These are phyloP conservation scores for Diadromus collaris DNA, from an alignment of 2,888 invertebrate species.

Conservation along the genomic window DNA sequence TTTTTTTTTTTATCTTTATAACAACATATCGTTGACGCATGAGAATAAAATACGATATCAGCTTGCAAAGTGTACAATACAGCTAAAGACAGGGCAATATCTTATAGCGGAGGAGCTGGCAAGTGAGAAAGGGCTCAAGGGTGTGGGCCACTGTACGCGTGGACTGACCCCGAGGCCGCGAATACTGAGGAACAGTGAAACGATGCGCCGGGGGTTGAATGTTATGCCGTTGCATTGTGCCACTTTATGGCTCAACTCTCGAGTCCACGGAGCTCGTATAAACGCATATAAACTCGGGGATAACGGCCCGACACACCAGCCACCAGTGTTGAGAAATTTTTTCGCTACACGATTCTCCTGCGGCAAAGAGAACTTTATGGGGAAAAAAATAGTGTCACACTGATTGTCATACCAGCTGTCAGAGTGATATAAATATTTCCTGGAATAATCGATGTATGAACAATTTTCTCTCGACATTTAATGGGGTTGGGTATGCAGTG, in stretches of 20 bases:
- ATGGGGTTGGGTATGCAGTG: no score
- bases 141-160: constrained; percentile 5
- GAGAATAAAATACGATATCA: background rate
- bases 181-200: constrained; percentile 23
- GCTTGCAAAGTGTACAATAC: background rate
- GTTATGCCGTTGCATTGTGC: constrained; percentile 68
- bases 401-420: no score
- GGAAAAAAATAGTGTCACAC: background rate
- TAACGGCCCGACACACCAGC: background rate
- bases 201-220: constrained; percentile 57
- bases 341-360: background rate
- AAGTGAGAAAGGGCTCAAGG: constrained; percentile 28
- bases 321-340: constrained; percentile 17
- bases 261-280: constrained; percentile 28
- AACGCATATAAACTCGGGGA: constrained; percentile 4
- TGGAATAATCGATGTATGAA: no score
- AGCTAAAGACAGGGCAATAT: background rate
- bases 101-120: constrained; percentile 6
- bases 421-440: no score
- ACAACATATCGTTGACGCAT: background rate
- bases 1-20: background rate
- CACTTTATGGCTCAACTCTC: constrained; percentile 67
- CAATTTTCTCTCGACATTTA: no score
- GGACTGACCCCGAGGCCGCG: constrained; percentile 3
- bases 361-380: background rate